Evolutionary conservation across 2,113 vertebrate genomes (phyloP), one percentile per base, ranked within the genome.

Genomic region (Daubentonia madagascariensis): DNA sequence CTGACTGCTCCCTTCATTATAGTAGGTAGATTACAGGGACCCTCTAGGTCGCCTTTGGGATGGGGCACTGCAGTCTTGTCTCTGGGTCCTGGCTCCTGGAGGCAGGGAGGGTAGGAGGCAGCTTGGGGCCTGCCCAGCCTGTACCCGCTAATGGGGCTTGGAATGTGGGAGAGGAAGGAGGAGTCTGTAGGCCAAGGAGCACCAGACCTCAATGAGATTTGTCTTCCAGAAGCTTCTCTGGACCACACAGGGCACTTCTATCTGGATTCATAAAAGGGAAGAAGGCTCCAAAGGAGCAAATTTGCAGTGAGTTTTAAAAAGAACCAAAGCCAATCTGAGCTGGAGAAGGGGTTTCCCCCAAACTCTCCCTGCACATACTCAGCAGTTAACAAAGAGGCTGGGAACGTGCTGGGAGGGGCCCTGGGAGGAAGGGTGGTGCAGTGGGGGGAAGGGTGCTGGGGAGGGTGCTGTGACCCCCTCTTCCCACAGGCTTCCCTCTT

Each of bases 271-370:
- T 72, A 80, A 92, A 94, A 95, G 20, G 67, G 84, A 92, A 83
- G 70, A 65, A n/a, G 59, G 72, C 75, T 95, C 83, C 81, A 59
- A 94, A 85, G 84, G 95, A 90, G 80, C 25, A 61, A 45, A 75
- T 76, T 70, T 94, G 79, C 84, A 90, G 78, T 83, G 35, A 45
- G 37, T 68, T 92, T 96, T 22, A 48, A 30, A 91, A 92, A 96
- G 90, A 94, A 94, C 35, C 45, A 84, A 97, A 67, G 84, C n/a
- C 89, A 72, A 13, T 25, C 75, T 90, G 80, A 92, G 48, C 52
- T 40, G 70, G 84, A 96, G 90, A 89, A 96, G 98, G 97, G 97
- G 30, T 97, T 98, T 98, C 92, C 97, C 98, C 97, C 75, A 90
- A 95, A 98, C 88, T 97, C 95, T 96, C 97, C 98, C 97, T 95